Base-by-base conservation (phyloP, 2,113 vertebrate genomes). In the Ciconia stormi region DNA sequence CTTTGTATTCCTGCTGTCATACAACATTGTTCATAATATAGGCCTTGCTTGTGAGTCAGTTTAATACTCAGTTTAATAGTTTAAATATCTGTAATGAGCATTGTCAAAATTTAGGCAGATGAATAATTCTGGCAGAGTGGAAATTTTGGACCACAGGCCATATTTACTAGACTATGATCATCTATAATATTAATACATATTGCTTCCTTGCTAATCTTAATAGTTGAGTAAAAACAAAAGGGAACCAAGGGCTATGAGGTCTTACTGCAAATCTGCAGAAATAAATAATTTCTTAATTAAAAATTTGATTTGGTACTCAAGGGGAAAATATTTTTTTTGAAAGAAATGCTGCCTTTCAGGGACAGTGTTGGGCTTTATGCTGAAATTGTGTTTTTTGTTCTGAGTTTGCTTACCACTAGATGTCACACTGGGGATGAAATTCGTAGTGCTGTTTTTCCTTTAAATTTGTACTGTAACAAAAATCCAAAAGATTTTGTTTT, bases 351-450 rank as follows among this genome's bases (percentile, higher is more conserved):
- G 16, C 40, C 7, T 93, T 93, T 78, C 25, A 65, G 13, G 6
- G 7, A 8, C 34, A 23, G 2, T 2, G 4, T 25, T 78, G 21
- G 9, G 11, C 13, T 95, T 82, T 30, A 22, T 9, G n/a, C 4
- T 40, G n/a, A 52, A 81, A 59, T 16, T 15, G 7, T 3, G 0
- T 0, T 8, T 10, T 71, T 69, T 76, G 56, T 59, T 84, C 22
- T 77, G 62, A 71, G 17, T 56, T 93, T 94, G 82, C 76, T 85
- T 40, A 63, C 94, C 95, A 96, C 96, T 97, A 97, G 96, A 79
- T 97, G 96, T 96, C 97, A 89, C 25, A 72, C 74, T 50, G 30
- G 40, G 16, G 15, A 85, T 56, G 26, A 42, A 44, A 89, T 70
- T 55, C 26, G 19, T 4, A 55, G 15, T 7, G 9, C 2, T 29